phyloP scores from a whole-genome alignment of 92 coral and sea anemone species.

The Diadumene lineata region DNA sequence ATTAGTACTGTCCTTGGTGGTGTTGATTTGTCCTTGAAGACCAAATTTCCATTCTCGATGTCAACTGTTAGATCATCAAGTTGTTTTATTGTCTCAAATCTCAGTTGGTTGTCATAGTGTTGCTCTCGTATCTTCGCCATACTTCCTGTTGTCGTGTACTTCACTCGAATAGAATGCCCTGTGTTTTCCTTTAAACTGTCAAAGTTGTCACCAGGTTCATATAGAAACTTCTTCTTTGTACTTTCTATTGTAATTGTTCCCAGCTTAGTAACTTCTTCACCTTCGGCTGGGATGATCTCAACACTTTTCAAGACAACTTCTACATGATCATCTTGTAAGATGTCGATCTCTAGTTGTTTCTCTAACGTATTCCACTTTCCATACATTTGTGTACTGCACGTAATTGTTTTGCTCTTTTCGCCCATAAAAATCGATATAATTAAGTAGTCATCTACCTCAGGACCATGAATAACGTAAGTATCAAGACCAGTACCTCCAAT shows the following conservation, averaged over 20 bases:
- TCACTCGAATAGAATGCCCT: constrained; percentile 6
- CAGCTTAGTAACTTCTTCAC: constrained; percentile 10
- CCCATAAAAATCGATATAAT: constrained; percentile 26
- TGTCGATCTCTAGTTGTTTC: constrained; percentile 18
- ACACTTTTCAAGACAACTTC: constrained; percentile 16
- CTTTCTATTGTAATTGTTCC: constrained; percentile 14
- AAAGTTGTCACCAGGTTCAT: constrained; percentile 21
- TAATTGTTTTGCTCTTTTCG: constrained; percentile 2
- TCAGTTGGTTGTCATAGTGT: constrained; percentile 12
- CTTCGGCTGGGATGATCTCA: constrained; percentile 30
- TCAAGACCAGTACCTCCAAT: constrained; percentile 30
- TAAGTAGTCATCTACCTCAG: constrained; percentile 12
- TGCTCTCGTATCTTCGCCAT: constrained; percentile 11
- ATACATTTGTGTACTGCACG: constrained; percentile 23
- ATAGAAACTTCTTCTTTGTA: constrained; percentile 15
- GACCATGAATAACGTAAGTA: constrained; percentile 27
- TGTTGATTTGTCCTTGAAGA: constrained; percentile 18
- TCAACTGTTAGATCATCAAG: constrained; percentile 13
- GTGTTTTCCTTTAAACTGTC: constrained; percentile 4
- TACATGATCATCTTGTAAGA: constrained; percentile 19
- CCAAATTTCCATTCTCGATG: constrained; percentile 2
- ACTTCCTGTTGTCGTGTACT: constrained; percentile 32
- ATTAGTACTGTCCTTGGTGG: constrained; percentile 27
- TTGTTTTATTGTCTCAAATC: constrained; percentile 15
- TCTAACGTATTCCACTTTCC: constrained; percentile 20